These are phyloP conservation scores for Ammospiza nelsoni DNA, from an alignment of 2,113 vertebrate genomes.

Conservation along the genomic window DNA sequence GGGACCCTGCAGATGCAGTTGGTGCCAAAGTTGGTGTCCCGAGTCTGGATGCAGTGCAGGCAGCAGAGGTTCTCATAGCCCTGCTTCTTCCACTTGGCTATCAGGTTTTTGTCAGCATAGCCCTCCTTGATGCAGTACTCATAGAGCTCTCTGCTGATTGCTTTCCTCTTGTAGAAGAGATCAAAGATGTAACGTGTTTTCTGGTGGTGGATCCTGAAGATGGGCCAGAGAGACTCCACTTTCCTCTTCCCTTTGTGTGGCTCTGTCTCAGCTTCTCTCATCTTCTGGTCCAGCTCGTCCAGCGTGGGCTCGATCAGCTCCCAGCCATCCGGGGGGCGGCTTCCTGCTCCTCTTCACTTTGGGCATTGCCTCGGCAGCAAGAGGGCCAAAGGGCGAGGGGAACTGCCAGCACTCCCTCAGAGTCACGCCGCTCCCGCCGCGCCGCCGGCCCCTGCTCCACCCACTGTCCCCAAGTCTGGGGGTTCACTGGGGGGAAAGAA, in stretches of 20 bases:
- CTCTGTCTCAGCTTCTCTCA: conserved; percentile 86
- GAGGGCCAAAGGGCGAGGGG: too few relatives aligned
- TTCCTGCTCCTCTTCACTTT: too few relatives aligned
- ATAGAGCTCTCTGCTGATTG: conserved; percentile 97
- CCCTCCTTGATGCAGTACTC: conserved; percentile 98
- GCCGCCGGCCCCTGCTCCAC: too few relatives aligned
- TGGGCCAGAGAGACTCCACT: conserved; percentile 96
- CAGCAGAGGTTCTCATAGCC: conserved; percentile 98
- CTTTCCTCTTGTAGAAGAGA: conserved; percentile 97
- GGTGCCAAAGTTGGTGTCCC: conserved; percentile 98
- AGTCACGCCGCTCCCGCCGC: too few relatives aligned
- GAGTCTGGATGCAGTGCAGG: conserved; percentile 94
- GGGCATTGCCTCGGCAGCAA: too few relatives aligned
- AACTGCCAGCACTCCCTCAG: too few relatives aligned
- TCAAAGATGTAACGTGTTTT: conserved; percentile 96
- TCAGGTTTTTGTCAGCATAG: conserved; percentile 96
- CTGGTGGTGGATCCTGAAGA: conserved; percentile 97
- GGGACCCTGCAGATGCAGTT: conserved; percentile 98
- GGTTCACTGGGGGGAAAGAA: too few relatives aligned
- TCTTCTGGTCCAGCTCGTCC: too few relatives aligned
- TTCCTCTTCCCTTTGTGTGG: conserved; percentile 97
- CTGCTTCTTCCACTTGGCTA: conserved; percentile 99
- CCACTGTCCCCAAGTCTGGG: too few relatives aligned
- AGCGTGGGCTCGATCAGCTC: too few relatives aligned
- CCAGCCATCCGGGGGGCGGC: too few relatives aligned